phyloP scores from a whole-genome alignment of 1,140 invertebrate species.

The Aporrectodea caliginosa region DNA sequence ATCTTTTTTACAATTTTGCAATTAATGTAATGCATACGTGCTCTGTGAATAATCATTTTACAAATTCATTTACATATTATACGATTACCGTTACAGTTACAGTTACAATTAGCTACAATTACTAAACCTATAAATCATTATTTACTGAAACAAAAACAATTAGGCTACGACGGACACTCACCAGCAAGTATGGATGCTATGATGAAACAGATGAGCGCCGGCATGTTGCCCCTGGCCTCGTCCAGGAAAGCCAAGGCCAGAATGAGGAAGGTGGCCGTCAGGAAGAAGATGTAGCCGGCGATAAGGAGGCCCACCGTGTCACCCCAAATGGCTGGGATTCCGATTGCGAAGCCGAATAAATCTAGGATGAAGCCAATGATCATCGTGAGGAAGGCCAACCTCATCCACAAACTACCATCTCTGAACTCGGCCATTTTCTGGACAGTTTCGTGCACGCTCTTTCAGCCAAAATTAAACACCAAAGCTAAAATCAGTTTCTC shows the following conservation, averaged over 20 bases:
- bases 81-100: no score
- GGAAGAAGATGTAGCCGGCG: conserved; percentile 1
- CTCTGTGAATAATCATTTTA: no score
- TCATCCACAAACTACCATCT: conserved; percentile 8
- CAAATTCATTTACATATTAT: no score
- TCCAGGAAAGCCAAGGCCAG: conserved; percentile 4
- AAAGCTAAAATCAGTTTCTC: no score
- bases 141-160: no score
- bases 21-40: no score
- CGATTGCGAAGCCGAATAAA: not conserved
- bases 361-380: conserved; percentile 8
- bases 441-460: no score
- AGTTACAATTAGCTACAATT: no score
- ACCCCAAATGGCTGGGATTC: not conserved
- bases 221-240: not conserved
- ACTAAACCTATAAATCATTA: no score
- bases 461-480: no score
- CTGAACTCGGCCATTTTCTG: conserved; percentile 19
- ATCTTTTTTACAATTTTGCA: no score
- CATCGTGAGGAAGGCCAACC: conserved; percentile 1
- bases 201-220: conserved; percentile 1
- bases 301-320: not conserved
- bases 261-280: not conserved
- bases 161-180: no score
- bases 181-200: not conserved